phyloP scores from a whole-genome alignment of 2,113 vertebrate species.

The Lampris incognitus region DNA sequence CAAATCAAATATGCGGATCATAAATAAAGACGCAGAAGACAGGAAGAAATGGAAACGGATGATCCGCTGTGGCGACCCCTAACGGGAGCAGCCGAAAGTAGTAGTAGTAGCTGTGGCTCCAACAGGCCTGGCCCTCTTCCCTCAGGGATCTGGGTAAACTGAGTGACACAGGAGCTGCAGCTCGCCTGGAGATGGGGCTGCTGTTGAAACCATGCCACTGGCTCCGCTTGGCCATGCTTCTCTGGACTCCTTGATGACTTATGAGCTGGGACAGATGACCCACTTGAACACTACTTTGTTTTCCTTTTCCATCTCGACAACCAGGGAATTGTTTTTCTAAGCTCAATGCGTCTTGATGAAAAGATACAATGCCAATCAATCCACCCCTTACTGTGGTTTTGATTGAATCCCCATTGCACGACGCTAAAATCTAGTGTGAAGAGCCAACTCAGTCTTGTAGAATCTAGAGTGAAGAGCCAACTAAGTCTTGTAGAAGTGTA shows the following conservation, averaged over 20 bases:
- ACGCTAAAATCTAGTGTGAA: too few relatives aligned
- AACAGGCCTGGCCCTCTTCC: conserved; percentile 27
- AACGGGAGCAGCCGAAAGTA: too few relatives aligned
- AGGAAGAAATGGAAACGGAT: too few relatives aligned
- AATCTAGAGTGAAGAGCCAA: conserved; percentile 8
- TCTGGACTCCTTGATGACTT: conserved; percentile 22
- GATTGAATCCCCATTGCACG: too few relatives aligned
- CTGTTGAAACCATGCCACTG: conserved; percentile 29
- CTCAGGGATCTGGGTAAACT: conserved; percentile 31
- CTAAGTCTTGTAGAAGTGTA: conserved; percentile 14
- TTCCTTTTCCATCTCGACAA: conserved; percentile 18
- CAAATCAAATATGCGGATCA: too few relatives aligned
- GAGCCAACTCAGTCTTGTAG: conserved; percentile 5
- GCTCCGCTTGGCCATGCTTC: conserved; percentile 22
- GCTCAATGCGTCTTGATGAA: conserved; percentile 4
- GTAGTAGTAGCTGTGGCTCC: conserved; percentile 1
- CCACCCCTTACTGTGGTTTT: not conserved
- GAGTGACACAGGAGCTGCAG: conserved; percentile 33
- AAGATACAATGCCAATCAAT: not conserved
- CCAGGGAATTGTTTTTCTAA: conserved; percentile 13
- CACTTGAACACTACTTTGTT: conserved; percentile 48
- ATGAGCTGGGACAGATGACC: conserved; percentile 53
- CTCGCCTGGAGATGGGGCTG: conserved; percentile 37
- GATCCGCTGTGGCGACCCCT: too few relatives aligned
- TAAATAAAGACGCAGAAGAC: too few relatives aligned